These are phyloP conservation scores for Dinocampus coccinellae DNA, from an alignment of 2,888 invertebrate species.

Conservation along the genomic window DNA sequence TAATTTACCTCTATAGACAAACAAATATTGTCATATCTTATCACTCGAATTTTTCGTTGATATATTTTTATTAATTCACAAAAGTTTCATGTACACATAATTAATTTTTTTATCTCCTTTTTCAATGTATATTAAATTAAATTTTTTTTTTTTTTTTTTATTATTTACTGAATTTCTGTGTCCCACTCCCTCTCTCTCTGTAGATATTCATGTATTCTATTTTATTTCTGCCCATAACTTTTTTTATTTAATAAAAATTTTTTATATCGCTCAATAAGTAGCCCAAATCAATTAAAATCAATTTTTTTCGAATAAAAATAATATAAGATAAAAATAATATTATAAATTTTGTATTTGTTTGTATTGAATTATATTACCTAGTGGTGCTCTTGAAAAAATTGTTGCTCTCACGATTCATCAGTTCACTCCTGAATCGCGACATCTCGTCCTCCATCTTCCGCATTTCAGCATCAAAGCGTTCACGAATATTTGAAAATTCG, in stretches of 20 bases:
- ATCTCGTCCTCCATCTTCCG: conserved; percentile 98
- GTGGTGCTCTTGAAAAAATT: conserved; percentile 92
- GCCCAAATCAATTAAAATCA: neutral
- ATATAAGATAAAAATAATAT: too few species aligned
- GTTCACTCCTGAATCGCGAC: conserved; percentile 92
- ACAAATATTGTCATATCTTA: neutral
- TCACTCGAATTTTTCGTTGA: neutral
- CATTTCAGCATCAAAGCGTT: conserved; percentile 97
- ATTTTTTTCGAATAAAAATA: neutral
- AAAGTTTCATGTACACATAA: neutral
- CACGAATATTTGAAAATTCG: conserved; percentile 96
- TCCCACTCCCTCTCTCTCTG: neutral
- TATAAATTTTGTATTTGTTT: too few species aligned
- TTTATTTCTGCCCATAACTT: conserved; percentile 3
- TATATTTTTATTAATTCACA: neutral
- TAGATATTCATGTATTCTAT: neutral
- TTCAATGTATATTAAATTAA: neutral
- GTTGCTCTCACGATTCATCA: conserved; percentile 92
- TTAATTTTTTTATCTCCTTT: neutral
- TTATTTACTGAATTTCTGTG: too few species aligned
- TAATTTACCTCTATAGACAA: neutral
- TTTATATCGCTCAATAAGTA: neutral
- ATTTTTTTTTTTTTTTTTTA: neutral
- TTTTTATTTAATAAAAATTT: neutral
- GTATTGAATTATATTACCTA: conserved; percentile 73